Evolutionary conservation across 2,113 vertebrate genomes (phyloP).

Genomic region (Phyllostomus hastatus): DNA sequence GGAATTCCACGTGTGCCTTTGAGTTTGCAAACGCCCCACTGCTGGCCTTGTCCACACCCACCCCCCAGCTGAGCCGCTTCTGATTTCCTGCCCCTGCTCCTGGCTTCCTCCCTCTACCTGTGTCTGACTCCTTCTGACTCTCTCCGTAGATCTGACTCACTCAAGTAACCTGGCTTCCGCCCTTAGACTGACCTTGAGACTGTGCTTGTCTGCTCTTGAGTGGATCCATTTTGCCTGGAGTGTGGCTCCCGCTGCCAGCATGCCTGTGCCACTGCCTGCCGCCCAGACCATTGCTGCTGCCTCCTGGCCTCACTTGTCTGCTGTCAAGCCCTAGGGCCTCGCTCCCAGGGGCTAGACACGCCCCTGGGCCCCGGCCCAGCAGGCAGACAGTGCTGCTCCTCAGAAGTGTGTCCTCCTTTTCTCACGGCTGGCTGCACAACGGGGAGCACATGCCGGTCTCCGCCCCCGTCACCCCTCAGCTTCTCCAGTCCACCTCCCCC

Average conservation of each 20-base stretch:
- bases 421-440: background rate
- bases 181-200: background rate
- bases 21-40: rapidly evolving
- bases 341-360: background rate
- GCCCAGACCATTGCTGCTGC: background rate
- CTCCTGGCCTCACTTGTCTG: background rate
- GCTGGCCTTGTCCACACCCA: rapidly evolving
- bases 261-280: background rate
- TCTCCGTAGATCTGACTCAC: background rate
- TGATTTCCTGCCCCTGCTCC: background rate
- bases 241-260: background rate
- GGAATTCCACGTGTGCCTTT: background rate
- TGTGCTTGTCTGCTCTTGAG: background rate
- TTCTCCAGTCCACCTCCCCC: background rate
- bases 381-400: background rate
- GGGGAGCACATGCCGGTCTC: background rate
- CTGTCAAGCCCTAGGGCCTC: background rate
- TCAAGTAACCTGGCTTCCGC: background rate
- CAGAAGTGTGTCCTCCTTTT: background rate
- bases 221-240: background rate
- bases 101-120: background rate
- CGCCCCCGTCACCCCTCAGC: background rate
- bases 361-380: background rate
- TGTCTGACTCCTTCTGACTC: background rate
- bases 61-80: background rate